A percentile compares a stretch with the other conserved stretches of the same genome.
phyloP scores from a whole-genome alignment of 2,797 vertebrate species.

The Botia kubotai region DNA sequence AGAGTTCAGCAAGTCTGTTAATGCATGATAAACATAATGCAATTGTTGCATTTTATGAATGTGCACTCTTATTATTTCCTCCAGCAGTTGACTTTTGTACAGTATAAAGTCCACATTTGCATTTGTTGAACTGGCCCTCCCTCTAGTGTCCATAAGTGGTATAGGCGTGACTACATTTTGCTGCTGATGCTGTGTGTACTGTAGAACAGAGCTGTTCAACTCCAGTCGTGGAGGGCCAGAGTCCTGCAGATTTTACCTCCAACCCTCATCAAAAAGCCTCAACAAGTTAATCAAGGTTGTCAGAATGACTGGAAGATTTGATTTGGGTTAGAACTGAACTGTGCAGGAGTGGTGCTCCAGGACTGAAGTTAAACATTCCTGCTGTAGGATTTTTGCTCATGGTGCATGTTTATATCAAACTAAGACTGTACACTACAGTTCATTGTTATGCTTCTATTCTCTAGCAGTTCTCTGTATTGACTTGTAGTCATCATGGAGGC shows the following conservation, averaged over 20 bases:
- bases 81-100: background rate
- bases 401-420: no score
- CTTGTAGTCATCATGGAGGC: background rate
- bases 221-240: no score
- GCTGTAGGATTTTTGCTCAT: background rate
- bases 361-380: background rate
- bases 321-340: background rate
- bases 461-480: background rate
- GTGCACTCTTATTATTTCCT: background rate
- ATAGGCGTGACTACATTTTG: background rate
- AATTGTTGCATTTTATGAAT: background rate
- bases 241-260: background rate
- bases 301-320: background rate
- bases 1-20: background rate
- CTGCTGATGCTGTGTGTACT: background rate
- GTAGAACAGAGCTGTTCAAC: background rate
- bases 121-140: slow-evolving; percentile 67
- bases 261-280: background rate
- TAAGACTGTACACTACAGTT: no score
- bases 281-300: no score
- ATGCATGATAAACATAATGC: background rate
- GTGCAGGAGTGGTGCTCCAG: background rate
- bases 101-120: background rate
- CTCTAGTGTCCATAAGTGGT: slow-evolving; percentile 68
- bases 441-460: background rate